phyloP scores from a whole-genome alignment of 2,113 vertebrate genomes.

The Myodes glareolus region DNA sequence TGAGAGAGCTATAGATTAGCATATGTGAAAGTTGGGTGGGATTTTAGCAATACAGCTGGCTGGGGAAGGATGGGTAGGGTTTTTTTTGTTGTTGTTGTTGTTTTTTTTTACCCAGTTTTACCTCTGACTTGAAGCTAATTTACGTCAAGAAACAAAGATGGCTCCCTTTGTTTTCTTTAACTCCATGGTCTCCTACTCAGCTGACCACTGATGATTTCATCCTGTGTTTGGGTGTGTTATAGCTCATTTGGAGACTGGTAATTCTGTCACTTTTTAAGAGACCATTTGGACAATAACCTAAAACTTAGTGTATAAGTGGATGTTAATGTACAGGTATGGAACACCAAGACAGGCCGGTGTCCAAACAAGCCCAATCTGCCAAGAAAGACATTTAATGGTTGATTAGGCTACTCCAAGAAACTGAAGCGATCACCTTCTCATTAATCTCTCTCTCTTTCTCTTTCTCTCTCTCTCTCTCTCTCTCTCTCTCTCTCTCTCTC shows the following conservation, averaged over 20 bases:
- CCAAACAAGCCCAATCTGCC: not conserved
- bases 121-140: not conserved
- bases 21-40: not conserved
- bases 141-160: not conserved
- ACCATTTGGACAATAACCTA: not conserved
- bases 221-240: rapidly evolving
- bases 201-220: rapidly evolving
- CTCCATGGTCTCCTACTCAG: rapidly evolving
- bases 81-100: not conserved
- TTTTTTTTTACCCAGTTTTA: too few relatives aligned
- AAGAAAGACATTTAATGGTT: not conserved
- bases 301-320: not conserved
- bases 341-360: not conserved
- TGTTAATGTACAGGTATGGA: rapidly evolving
- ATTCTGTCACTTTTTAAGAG: not conserved
- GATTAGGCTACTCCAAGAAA: not conserved
- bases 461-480: not conserved
- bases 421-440: not conserved
- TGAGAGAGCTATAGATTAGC: not conserved
- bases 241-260: not conserved
- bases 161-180: not conserved
- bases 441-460: not conserved
- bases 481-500: not conserved
- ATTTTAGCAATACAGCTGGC: not conserved
- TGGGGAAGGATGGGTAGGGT: not conserved